These are phyloP conservation scores for Glomeris marginata DNA, from an alignment of 2,888 invertebrate species.

Conservation along the genomic window DNA sequence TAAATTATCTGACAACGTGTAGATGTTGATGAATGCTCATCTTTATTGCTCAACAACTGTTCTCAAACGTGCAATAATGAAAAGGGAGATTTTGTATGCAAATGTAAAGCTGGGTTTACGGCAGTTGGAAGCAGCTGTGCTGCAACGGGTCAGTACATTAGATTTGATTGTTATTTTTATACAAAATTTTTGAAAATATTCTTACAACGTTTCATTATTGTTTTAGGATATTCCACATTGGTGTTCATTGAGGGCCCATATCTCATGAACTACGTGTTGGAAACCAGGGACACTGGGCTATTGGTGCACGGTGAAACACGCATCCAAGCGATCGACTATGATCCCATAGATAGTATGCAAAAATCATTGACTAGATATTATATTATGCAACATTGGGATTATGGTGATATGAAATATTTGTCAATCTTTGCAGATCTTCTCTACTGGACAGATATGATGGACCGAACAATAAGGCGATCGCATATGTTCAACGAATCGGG, in stretches of 20 bases:
- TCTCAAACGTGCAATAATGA: slow-evolving; percentile 85
- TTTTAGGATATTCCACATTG: slow-evolving; percentile 34
- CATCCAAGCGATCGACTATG: slow-evolving; percentile 81
- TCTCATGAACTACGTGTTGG: slow-evolving; percentile 36
- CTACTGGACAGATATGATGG: slow-evolving; percentile 91
- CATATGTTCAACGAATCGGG: slow-evolving; percentile 52
- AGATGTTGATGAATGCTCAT: slow-evolving; percentile 82
- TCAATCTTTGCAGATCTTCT: slow-evolving; percentile 50
- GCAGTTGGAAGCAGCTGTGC: slow-evolving; percentile 65
- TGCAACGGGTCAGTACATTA: slow-evolving; percentile 28
- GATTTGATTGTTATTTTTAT: not conserved
- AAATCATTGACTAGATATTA: too few relatives aligned
- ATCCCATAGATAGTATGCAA: slow-evolving; percentile 41
- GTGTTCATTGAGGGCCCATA: slow-evolving; percentile 71
- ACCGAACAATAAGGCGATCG: slow-evolving; percentile 77
- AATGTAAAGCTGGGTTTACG: slow-evolving; percentile 64
- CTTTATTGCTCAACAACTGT: slow-evolving; percentile 49
- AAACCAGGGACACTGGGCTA: slow-evolving; percentile 33
- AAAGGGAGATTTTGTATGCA: slow-evolving; percentile 77
- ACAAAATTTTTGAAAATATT: not conserved
- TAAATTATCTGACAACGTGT: too few relatives aligned
- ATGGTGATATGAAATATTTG: not conserved
- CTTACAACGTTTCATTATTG: slow-evolving; percentile 9
- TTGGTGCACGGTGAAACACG: slow-evolving; percentile 72
- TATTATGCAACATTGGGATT: too few relatives aligned